Evolutionary conservation across 2,113 vertebrate species (phyloP).

Genomic region (Hippocampus comes): DNA sequence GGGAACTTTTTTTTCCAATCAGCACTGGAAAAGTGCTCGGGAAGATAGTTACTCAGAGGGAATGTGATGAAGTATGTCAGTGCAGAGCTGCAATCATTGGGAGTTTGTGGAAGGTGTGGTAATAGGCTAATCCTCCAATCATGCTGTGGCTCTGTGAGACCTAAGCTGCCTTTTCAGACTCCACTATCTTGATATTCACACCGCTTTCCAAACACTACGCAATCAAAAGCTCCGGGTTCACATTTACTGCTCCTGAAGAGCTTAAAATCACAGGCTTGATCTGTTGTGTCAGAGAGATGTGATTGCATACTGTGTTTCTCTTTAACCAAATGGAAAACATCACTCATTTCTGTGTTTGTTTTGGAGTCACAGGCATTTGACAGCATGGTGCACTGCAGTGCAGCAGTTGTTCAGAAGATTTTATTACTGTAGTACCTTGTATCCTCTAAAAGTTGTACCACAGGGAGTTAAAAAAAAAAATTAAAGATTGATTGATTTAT

Average conservation of each 20-base stretch:
- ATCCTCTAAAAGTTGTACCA: neutral
- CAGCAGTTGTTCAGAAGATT: constrained; percentile 3
- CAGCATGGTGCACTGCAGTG: constrained; percentile 5
- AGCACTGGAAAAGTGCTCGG: constrained; percentile 56
- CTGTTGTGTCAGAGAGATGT: constrained; percentile 40
- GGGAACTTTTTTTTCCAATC: constrained; percentile 37
- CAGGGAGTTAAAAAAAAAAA: neutral
- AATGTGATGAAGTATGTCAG: constrained; percentile 68
- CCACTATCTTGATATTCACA: constrained; percentile 56
- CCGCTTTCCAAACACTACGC: constrained; percentile 48
- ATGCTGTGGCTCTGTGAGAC: constrained; percentile 69
- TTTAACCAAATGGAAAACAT: constrained; percentile 18
- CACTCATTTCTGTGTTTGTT: constrained; percentile 19
- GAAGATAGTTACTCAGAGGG: constrained; percentile 58
- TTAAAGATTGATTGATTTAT: no score
- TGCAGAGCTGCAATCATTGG: constrained; percentile 59
- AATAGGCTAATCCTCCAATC: constrained; percentile 63
- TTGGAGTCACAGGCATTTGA: constrained; percentile 13
- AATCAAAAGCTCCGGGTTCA: constrained; percentile 48
- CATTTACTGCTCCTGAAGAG: constrained; percentile 44
- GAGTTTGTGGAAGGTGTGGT: constrained; percentile 64
- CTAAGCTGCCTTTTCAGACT: constrained; percentile 64
- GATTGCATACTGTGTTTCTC: constrained; percentile 29
- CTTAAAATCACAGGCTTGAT: constrained; percentile 50
- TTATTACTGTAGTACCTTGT: neutral